Percentiles rank a stretch among this genome's conserved stretches.
Evolutionary conservation across 2,888 invertebrate species (phyloP).

Genomic region (Diachrysia chrysitis): DNA sequence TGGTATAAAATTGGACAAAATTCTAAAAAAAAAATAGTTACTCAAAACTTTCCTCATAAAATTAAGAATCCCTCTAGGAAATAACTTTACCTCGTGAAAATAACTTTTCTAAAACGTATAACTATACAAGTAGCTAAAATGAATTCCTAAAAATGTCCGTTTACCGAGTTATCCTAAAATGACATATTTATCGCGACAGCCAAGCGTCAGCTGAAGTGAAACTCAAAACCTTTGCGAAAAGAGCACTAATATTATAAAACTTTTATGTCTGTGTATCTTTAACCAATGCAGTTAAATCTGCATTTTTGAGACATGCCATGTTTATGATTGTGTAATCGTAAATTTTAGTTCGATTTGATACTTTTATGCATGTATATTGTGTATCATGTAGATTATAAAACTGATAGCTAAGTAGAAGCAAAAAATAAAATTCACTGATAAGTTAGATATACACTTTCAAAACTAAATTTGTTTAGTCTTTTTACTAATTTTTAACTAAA

Average conservation of each 20-base stretch:
- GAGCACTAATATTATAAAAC: conserved; percentile 22
- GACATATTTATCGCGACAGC: conserved; percentile 68
- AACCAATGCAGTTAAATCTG: conserved; percentile 18
- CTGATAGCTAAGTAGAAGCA: not conserved
- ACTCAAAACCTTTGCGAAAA: conserved; percentile 22
- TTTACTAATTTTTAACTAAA: too few relatives aligned
- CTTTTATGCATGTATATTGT: not conserved
- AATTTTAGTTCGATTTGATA: not conserved
- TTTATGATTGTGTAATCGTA: conserved; percentile 21
- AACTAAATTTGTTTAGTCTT: too few relatives aligned
- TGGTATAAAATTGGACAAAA: too few relatives aligned
- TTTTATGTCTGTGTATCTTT: conserved; percentile 21
- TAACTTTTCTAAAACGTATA: not conserved
- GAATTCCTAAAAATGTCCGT: conserved; percentile 49
- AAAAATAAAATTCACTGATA: too few relatives aligned
- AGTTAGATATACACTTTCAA: too few relatives aligned
- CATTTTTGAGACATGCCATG: conserved; percentile 28
- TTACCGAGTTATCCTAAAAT: conserved; percentile 60
- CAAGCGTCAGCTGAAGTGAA: conserved; percentile 63
- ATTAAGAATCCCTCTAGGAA: too few relatives aligned
- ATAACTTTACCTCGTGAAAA: too few relatives aligned
- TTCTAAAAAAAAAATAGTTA: not conserved
- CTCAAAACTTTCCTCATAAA: not conserved
- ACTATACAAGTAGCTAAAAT: conserved; percentile 25
- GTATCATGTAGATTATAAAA: not conserved